phyloP scores from a whole-genome alignment of 2,888 invertebrate species.

The Hymenopus coronatus region DNA sequence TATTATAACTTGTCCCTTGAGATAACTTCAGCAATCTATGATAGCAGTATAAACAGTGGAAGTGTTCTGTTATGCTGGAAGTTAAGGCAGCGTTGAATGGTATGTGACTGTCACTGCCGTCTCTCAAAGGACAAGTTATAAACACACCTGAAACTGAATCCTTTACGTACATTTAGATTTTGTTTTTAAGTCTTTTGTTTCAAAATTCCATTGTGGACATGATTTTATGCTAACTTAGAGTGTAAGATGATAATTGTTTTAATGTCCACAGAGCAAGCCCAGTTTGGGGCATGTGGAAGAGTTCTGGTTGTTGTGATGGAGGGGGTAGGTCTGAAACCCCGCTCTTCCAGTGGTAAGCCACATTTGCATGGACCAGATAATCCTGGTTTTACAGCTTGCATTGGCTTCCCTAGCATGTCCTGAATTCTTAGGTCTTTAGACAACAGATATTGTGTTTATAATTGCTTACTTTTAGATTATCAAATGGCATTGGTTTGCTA shows the following conservation, averaged over 20 bases:
- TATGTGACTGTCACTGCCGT: too few species aligned
- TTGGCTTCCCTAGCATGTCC: not conserved
- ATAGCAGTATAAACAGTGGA: too few species aligned
- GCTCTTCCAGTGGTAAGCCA: slow-evolving; percentile 33
- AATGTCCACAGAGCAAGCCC: slow-evolving; percentile 49
- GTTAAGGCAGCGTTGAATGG: too few species aligned
- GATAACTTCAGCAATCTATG: too few species aligned
- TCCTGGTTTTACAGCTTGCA: not conserved
- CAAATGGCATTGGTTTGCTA: too few species aligned
- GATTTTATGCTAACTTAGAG: too few species aligned
- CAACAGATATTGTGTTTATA: not conserved
- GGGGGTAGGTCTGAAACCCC: slow-evolving; percentile 38
- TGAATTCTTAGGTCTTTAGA: not conserved
- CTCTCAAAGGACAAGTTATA: too few species aligned
- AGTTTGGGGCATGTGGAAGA: slow-evolving; percentile 58
- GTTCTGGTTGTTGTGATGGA: slow-evolving; percentile 54
- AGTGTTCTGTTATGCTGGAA: too few species aligned
- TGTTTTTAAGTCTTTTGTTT: not conserved
- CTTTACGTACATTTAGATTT: too few species aligned
- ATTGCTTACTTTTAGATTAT: not conserved
- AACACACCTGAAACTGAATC: too few species aligned
- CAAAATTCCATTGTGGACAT: not conserved
- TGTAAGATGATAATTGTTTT: slow-evolving; percentile 5
- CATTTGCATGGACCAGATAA: not conserved
- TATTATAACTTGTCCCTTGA: too few species aligned